Conservation (phyloP, 2,797 vertebrate genomes). For the Todus mexicanus region DNA sequence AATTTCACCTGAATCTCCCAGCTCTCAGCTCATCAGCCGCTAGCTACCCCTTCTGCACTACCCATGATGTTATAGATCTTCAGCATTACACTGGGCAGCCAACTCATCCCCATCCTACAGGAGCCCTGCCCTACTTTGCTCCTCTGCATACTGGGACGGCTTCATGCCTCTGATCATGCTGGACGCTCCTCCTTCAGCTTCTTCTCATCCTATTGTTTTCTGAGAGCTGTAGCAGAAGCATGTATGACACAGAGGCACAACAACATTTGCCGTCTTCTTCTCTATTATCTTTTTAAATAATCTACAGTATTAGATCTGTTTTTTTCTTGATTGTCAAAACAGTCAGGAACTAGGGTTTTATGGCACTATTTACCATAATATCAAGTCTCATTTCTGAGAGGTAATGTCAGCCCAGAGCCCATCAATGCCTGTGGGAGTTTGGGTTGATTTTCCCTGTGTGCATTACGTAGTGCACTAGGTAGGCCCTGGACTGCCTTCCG, state of each 20-base stretch:
- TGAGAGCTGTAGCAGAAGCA: not conserved
- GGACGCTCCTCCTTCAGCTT: not conserved
- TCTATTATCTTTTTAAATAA: not conserved
- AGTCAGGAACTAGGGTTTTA: not conserved
- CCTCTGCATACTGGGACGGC: rapidly evolving
- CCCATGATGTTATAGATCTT: not conserved
- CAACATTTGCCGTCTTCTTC: not conserved
- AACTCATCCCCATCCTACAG: not conserved
- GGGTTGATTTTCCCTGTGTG: not conserved
- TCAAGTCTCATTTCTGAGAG: not conserved
- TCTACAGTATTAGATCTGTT: not conserved
- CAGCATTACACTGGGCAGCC: rapidly evolving
- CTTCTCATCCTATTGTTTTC: not conserved
- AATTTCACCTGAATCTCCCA: not conserved
- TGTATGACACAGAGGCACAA: not conserved
- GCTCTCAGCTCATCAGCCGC: not conserved
- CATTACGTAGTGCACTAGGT: rapidly evolving
- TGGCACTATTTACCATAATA: not conserved
- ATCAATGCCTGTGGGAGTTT: not conserved
- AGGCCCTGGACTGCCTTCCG: not conserved
- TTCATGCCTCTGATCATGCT: not conserved
- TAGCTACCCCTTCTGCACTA: not conserved
- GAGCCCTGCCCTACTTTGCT: not conserved
- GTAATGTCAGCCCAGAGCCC: not conserved
- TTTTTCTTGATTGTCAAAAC: not conserved